Percentiles rank a stretch among this genome's conserved stretches.
Conservation (phyloP, 1,140 invertebrate species). For the Pseudomyrmex cubaensis region DNA sequence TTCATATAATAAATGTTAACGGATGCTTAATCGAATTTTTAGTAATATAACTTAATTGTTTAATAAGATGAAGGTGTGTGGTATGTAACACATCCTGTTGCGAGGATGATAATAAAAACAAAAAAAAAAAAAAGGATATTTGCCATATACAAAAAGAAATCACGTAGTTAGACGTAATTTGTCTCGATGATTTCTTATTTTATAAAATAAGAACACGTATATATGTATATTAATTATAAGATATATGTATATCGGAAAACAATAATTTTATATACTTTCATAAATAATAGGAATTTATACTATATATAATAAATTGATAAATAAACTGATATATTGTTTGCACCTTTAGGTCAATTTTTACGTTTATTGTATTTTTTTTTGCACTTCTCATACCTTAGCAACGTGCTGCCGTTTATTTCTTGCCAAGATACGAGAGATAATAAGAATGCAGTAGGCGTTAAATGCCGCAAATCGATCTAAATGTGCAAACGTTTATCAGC, state of each 20-base stretch:
- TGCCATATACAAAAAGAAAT: slow-evolving; percentile 50
- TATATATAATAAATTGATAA: slow-evolving; percentile 52
- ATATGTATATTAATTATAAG: slow-evolving; percentile 23
- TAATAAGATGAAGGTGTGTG: slow-evolving; percentile 18
- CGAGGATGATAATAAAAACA: slow-evolving; percentile 17
- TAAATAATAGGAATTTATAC: slow-evolving; percentile 64
- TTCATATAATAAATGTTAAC: slow-evolving; percentile 32
- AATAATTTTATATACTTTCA: slow-evolving; percentile 67
- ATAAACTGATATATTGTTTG: too few relatives aligned
- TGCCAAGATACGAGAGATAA: too few relatives aligned
- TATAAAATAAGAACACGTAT: slow-evolving; percentile 33
- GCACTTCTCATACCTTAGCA: too few relatives aligned
- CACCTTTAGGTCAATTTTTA: too few relatives aligned
- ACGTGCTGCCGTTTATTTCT: too few relatives aligned
- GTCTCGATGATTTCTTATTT: slow-evolving; percentile 44
- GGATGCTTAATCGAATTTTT: slow-evolving; percentile 30
- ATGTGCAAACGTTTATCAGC: too few relatives aligned
- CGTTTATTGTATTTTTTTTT: too few relatives aligned
- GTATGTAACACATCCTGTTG: slow-evolving; percentile 34
- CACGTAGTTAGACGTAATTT: slow-evolving; percentile 45
- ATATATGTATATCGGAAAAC: slow-evolving; percentile 35
- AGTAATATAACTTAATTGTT: slow-evolving; percentile 38
- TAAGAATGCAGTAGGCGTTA: too few relatives aligned
- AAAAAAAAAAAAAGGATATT: slow-evolving; percentile 39
- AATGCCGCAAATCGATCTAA: too few relatives aligned